A percentile compares a stretch with the other conserved stretches of the same genome.
Conservation (phyloP, 2,888 invertebrate genomes). For the Sinopyrophorus schimmeli region DNA sequence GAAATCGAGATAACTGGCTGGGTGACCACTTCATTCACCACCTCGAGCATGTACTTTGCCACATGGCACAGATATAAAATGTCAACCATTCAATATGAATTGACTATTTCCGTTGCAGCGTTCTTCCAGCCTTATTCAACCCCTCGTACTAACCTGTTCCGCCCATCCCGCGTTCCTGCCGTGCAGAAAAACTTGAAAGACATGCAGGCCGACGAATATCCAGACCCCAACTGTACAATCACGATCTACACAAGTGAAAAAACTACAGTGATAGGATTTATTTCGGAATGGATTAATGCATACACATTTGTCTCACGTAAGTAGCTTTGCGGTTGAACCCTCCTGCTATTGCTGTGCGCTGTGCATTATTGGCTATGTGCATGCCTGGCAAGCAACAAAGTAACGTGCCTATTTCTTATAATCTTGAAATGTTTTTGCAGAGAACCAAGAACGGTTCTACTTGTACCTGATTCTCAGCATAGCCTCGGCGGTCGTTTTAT, state of each 20-base stretch:
- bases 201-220: conserved; percentile 51
- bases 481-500: conserved; percentile 70
- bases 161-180: conserved; percentile 43
- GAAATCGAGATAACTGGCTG: background rate
- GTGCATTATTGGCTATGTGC: conserved; percentile 23
- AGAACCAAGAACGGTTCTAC: conserved; percentile 78
- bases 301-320: conserved; percentile 71
- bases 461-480: conserved; percentile 81
- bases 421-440: conserved; percentile 57
- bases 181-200: conserved; percentile 48
- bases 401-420: too few relatives aligned
- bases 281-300: conserved; percentile 71
- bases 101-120: conserved; percentile 44
- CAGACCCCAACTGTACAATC: conserved; percentile 58
- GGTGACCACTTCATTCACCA: conserved; percentile 11
- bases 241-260: conserved; percentile 56
- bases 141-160: conserved; percentile 43
- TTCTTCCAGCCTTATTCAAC: conserved; percentile 44
- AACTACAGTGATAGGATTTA: conserved; percentile 64
- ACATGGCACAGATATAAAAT: conserved; percentile 12
- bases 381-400: conserved; percentile 14
- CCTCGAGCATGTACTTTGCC: conserved; percentile 15
- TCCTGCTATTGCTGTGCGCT: conserved; percentile 38
- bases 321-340: conserved; percentile 49
- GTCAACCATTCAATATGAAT: conserved; percentile 33